Conservation (phyloP, 2,113 vertebrate genomes). For the Vidua chalybeata region DNA sequence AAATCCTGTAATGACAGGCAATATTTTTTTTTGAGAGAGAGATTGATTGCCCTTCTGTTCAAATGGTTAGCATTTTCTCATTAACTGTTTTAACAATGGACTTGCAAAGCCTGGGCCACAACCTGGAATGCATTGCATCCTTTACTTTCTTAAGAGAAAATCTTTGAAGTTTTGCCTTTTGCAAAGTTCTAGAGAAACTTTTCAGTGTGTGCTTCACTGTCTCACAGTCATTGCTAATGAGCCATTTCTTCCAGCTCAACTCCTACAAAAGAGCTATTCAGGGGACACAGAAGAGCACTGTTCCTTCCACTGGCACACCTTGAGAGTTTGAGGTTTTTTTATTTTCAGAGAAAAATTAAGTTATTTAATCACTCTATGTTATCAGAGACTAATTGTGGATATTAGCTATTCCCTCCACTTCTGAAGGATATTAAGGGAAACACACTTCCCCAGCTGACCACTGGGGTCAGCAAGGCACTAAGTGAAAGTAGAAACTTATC, state of each 20-base stretch:
- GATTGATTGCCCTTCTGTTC: background rate
- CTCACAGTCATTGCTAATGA: background rate
- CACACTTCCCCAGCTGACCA: background rate
- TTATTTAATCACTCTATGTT: background rate
- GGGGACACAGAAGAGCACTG: background rate
- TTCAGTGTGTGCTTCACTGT: background rate
- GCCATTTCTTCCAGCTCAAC: background rate
- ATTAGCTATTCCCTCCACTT: background rate
- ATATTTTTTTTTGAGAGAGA: background rate
- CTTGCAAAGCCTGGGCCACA: background rate
- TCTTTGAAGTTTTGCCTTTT: background rate
- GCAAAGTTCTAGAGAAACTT: background rate
- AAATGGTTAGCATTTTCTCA: background rate
- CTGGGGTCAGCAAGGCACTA: background rate
- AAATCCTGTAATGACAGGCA: background rate
- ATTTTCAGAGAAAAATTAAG: background rate
- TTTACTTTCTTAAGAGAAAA: background rate
- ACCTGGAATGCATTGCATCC: background rate
- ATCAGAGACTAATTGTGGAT: background rate
- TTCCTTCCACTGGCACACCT: background rate
- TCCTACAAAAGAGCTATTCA: background rate
- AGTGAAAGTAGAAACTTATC: background rate
- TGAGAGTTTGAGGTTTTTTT: background rate
- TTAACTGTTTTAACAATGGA: background rate
- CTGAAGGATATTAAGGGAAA: background rate